These are phyloP conservation scores for Trididemnum nubilum DNA, from an alignment of 23 tunicate species.

Conservation along the genomic window DNA sequence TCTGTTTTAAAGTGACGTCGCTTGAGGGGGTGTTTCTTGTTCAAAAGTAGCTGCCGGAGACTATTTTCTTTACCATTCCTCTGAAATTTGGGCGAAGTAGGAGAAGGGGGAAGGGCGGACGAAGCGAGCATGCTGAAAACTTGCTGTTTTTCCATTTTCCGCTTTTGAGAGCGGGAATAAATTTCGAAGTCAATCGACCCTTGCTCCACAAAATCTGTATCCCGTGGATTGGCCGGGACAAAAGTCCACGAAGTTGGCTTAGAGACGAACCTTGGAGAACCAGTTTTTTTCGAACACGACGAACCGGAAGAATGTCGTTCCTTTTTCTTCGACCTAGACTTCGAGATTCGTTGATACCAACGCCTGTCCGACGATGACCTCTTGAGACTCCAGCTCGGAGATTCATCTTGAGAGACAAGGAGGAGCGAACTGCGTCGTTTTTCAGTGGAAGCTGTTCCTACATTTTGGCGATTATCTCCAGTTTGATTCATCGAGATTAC, in stretches of 20 bases:
- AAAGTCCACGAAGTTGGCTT: slow-evolving; percentile 22
- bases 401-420: too few species aligned
- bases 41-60: slow-evolving; percentile 1
- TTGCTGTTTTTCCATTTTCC: slow-evolving; percentile 12
- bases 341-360: not conserved
- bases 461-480: too few species aligned
- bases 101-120: not conserved
- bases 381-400: too few species aligned
- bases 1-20: not conserved
- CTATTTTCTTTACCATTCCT: not conserved
- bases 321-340: not conserved
- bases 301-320: slow-evolving; percentile 2
- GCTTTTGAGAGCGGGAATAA: not conserved
- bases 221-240: not conserved
- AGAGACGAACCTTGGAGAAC: not conserved
- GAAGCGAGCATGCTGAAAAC: slow-evolving; percentile 11
- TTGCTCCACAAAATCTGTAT: not conserved
- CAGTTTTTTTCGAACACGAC: not conserved
- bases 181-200: not conserved
- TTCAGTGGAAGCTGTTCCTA: too few species aligned
- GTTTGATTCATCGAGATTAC: too few species aligned
- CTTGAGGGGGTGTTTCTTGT: not conserved
- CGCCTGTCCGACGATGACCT: not conserved
- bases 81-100: not conserved
- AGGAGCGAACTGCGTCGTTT: too few species aligned